phyloP scores from a whole-genome alignment of 2,113 vertebrate species.

The Clarias gariepinus region DNA sequence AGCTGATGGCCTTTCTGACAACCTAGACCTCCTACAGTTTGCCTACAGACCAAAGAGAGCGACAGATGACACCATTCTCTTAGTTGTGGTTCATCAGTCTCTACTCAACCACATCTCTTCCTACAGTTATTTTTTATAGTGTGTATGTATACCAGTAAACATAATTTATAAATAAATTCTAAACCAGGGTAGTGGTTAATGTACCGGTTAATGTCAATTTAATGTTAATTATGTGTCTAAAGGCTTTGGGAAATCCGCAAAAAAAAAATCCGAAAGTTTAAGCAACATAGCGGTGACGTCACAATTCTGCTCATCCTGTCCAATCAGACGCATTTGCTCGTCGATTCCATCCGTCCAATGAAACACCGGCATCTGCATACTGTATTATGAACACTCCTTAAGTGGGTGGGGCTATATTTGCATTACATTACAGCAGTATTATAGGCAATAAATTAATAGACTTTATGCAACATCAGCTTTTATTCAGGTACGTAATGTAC shows the following conservation, averaged over 20 bases:
- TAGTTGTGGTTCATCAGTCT: too few species aligned
- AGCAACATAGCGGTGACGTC: conserved; percentile 92
- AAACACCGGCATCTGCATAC: background rate
- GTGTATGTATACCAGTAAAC: background rate
- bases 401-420: background rate
- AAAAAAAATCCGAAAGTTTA: too few species aligned
- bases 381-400: background rate
- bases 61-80: too few species aligned
- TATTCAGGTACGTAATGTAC: background rate
- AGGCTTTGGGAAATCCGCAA: too few species aligned
- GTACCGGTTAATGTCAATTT: conserved; percentile 67
- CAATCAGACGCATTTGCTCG: conserved; percentile 87
- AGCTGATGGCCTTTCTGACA: too few species aligned
- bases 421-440: background rate
- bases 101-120: too few species aligned
- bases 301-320: conserved; percentile 92
- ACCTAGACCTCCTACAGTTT: too few species aligned
- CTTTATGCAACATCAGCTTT: background rate
- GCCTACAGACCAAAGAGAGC: too few species aligned
- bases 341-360: conserved; percentile 89
- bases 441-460: background rate
- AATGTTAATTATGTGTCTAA: conserved; percentile 80
- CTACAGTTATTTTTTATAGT: too few species aligned
- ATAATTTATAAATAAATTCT: background rate
- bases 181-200: conserved; percentile 27